Conservation (phyloP, 2,888 invertebrate genomes). For the Timema podura region DNA sequence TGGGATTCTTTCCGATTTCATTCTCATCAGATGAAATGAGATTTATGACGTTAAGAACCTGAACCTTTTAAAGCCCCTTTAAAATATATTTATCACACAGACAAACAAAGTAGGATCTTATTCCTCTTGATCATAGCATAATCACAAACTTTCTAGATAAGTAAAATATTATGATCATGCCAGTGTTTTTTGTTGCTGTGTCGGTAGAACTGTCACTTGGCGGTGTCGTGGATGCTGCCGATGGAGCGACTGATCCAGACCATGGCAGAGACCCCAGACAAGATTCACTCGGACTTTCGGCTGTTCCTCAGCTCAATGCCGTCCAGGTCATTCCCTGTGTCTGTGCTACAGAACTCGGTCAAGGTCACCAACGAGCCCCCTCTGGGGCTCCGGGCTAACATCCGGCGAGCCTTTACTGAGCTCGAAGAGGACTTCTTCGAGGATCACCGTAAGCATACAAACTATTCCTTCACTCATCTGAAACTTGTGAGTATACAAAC, state of each 20-base stretch:
- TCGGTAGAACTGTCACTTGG: constrained; percentile 86
- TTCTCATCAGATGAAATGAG: no score
- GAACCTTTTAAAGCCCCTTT: no score
- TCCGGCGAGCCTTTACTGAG: constrained; percentile 76
- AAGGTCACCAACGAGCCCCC: constrained; percentile 95
- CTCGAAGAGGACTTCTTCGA: constrained; percentile 77
- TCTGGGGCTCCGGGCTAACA: constrained; percentile 83
- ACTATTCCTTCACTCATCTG: no score
- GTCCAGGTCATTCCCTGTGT: constrained; percentile 78
- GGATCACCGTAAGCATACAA: constrained; percentile 57
- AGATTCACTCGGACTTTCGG: constrained; percentile 69
- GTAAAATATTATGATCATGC: no score
- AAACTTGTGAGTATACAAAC: no score
- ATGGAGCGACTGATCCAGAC: constrained; percentile 75
- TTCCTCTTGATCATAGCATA: no score
- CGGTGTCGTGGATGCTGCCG: constrained; percentile 87
- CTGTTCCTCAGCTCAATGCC: constrained; percentile 90
- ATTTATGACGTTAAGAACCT: no score
- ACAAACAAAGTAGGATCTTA: no score
- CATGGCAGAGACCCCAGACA: constrained; percentile 61
- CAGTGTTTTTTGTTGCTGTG: not conserved
- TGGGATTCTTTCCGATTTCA: no score
- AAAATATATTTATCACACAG: no score
- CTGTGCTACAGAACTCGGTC: constrained; percentile 86
- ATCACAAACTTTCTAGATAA: no score